Evolutionary conservation across 2,888 invertebrate genomes (phyloP).

Genomic region (Athrips mouffetella): DNA sequence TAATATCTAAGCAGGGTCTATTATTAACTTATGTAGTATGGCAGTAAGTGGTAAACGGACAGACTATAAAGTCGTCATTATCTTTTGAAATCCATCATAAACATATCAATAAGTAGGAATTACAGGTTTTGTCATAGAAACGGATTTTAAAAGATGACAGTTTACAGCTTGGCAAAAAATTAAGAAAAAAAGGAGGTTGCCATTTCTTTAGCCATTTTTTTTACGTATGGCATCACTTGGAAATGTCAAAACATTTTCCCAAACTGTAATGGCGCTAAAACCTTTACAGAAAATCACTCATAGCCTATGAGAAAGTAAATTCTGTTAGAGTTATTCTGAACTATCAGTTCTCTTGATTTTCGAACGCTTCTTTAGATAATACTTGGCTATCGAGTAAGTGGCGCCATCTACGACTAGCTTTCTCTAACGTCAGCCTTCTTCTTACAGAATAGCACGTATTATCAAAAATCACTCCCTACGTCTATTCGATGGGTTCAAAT

Average conservation of each 20-base stretch:
- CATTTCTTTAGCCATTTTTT: too few species aligned
- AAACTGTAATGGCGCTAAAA: too few species aligned
- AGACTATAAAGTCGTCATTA: slow-evolving; percentile 19
- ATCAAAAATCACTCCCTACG: slow-evolving; percentile 65
- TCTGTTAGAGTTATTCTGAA: too few species aligned
- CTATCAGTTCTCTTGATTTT: too few species aligned
- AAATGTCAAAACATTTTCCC: too few species aligned
- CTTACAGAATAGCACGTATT: slow-evolving; percentile 29
- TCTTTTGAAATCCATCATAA: neutral
- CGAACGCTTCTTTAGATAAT: neutral
- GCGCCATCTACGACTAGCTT: slow-evolving; percentile 10
- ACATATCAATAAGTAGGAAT: neutral
- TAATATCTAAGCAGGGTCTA: slow-evolving; percentile 69
- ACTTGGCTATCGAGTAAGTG: neutral
- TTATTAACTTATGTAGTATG: slow-evolving; percentile 71
- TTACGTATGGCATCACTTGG: too few species aligned
- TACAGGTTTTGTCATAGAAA: too few species aligned
- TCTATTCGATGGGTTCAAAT: slow-evolving; percentile 71
- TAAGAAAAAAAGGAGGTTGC: too few species aligned
- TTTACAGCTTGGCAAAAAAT: too few species aligned
- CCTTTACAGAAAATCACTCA: too few species aligned
- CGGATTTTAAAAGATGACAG: too few species aligned
- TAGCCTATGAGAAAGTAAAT: too few species aligned
- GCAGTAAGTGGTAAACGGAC: slow-evolving; percentile 54
- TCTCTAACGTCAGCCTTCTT: neutral